These are phyloP conservation scores for Gastrophysa polygoni DNA, from an alignment of 2,888 invertebrate genomes.

Conservation along the genomic window DNA sequence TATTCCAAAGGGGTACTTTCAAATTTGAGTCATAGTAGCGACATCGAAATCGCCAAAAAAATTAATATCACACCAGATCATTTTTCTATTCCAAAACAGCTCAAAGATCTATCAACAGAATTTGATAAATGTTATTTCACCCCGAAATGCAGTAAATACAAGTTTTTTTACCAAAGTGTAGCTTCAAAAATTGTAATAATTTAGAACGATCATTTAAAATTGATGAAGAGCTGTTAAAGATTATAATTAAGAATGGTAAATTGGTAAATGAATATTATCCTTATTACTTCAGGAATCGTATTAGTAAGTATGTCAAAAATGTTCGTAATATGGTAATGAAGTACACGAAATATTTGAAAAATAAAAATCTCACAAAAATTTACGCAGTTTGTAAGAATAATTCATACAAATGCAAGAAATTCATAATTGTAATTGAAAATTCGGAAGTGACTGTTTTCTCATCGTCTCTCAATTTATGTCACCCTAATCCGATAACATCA, in stretches of 20 bases:
- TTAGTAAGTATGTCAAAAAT: slow-evolving; percentile 20
- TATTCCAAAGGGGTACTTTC: too few species aligned
- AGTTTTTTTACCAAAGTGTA: too few species aligned
- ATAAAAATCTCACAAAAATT: slow-evolving; percentile 13
- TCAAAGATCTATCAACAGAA: too few species aligned
- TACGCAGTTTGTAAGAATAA: slow-evolving; percentile 18
- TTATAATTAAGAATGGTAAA: slow-evolving; percentile 4
- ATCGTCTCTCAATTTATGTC: slow-evolving; percentile 9
- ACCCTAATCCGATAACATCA: slow-evolving; percentile 2
- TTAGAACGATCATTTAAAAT: slow-evolving; percentile 15
- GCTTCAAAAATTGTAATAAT: slow-evolving; percentile 6
- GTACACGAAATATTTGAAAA: slow-evolving; percentile 16
- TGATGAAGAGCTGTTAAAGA: background rate
- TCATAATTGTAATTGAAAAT: slow-evolving; percentile 14
- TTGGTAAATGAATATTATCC: slow-evolving; percentile 18
- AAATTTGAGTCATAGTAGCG: too few species aligned
- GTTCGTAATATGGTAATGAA: slow-evolving; percentile 5
- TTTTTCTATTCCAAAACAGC: too few species aligned
- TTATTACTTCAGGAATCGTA: slow-evolving; percentile 15
- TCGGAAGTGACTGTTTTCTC: slow-evolving; percentile 10
- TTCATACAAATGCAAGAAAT: too few species aligned
- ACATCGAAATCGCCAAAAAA: too few species aligned
- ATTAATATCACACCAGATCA: too few species aligned
- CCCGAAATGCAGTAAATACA: too few species aligned
- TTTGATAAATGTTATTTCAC: too few species aligned